Percentiles rank a stretch among this genome's conserved stretches.
These are phyloP conservation scores for Caranx melampygus DNA, from an alignment of 2,113 vertebrate genomes.

Conservation along the genomic window DNA sequence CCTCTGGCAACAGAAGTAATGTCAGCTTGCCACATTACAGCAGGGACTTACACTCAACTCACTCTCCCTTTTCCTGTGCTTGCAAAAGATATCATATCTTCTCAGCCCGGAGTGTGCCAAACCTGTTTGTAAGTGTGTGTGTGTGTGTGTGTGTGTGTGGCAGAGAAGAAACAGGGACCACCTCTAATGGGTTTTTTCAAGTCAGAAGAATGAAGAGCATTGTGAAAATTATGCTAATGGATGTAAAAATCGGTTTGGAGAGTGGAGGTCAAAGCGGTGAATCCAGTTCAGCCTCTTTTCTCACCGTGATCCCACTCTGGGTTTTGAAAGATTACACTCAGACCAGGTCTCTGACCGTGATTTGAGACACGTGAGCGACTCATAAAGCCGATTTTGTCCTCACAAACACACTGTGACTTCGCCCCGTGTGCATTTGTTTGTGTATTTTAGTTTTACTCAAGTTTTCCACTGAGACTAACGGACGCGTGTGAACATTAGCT, in stretches of 20 bases:
- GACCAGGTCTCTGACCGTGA: conserved; percentile 7
- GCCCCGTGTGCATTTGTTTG: conserved; percentile 24
- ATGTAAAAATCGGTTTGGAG: conserved; percentile 20
- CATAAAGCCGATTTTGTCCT: not conserved
- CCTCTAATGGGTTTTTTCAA: conserved; percentile 16
- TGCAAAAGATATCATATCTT: conserved; percentile 55
- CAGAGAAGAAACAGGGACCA: not conserved
- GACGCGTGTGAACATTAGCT: conserved; percentile 80
- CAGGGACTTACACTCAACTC: conserved; percentile 8
- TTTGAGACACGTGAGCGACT: conserved; percentile 3
- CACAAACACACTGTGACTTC: not conserved
- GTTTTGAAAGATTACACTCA: conserved; percentile 44
- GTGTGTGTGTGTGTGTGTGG: too few relatives aligned
- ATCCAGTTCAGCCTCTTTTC: not conserved
- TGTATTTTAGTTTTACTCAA: conserved; percentile 53
- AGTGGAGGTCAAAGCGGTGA: conserved; percentile 11
- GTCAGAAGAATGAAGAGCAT: conserved; percentile 20
- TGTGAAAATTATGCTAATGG: conserved; percentile 40
- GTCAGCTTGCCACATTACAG: conserved; percentile 62
- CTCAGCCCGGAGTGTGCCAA: not conserved
- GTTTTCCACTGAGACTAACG: conserved; percentile 70
- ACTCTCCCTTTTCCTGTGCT: conserved; percentile 50
- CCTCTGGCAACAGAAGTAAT: conserved; percentile 36
- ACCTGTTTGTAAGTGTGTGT: conserved; percentile 21
- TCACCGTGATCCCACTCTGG: conserved; percentile 3